phyloP scores from a whole-genome alignment of 2,888 invertebrate genomes.

The Sarcophaga carnaria region DNA sequence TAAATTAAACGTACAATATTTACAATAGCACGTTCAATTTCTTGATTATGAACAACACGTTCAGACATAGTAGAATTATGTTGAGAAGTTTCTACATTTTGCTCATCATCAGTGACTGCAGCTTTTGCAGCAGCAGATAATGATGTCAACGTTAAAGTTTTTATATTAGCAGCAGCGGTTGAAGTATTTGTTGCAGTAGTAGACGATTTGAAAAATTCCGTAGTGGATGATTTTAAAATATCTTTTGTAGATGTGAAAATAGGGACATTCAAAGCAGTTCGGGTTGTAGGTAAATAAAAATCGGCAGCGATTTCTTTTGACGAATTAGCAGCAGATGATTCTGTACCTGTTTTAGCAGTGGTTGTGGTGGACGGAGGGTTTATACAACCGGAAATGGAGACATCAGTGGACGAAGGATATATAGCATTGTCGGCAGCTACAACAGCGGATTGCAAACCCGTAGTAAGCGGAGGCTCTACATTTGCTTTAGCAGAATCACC shows the following conservation, averaged over 20 bases:
- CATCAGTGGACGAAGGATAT: background rate
- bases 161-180: background rate
- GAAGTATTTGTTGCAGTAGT: background rate
- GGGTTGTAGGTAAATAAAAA: background rate
- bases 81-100: no score
- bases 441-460: background rate
- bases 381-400: no score
- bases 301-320: background rate
- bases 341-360: background rate
- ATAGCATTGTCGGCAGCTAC: background rate
- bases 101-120: no score
- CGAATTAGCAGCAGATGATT: no score
- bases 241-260: background rate
- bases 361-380: background rate
- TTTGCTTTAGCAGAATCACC: background rate
- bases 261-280: background rate
- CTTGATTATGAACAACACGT: constrained; percentile 55
- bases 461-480: background rate
- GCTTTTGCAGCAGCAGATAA: background rate
- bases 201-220: no score
- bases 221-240: background rate
- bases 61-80: background rate
- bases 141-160: background rate
- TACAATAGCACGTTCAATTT: constrained; percentile 63
- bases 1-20: no score